A percentile compares a stretch with the other conserved stretches of the same genome.
Conservation (phyloP, 2,113 vertebrate genomes). For the Austrofundulus limnaeus region DNA sequence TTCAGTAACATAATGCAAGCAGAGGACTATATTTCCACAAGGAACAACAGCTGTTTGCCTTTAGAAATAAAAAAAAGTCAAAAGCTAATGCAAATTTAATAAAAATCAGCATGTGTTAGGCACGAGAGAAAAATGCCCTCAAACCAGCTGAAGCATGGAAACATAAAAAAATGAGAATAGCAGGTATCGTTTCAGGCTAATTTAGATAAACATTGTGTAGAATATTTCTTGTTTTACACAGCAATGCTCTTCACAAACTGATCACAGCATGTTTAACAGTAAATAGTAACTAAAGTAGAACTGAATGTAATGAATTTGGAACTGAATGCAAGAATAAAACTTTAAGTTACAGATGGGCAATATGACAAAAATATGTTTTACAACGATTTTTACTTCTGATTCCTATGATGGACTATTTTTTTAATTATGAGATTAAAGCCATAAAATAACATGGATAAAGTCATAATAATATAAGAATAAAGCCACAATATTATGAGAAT, state of each 20-base stretch:
- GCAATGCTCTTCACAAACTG: not conserved
- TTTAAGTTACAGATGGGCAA: too few species aligned
- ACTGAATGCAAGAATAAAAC: not conserved
- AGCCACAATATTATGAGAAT: too few species aligned
- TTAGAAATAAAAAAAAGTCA: not conserved
- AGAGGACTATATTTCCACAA: not conserved
- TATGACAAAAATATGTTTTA: too few species aligned
- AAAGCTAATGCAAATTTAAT: not conserved
- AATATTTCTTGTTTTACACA: too few species aligned
- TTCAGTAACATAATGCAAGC: not conserved
- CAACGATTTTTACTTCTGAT: too few species aligned
- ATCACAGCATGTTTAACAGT: not conserved
- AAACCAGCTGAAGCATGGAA: not conserved
- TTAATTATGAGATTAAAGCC: too few species aligned
- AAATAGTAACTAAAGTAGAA: not conserved
- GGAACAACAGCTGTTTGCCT: not conserved
- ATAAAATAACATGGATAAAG: too few species aligned
- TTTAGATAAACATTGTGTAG: too few species aligned
- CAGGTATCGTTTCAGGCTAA: not conserved
- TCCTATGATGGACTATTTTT: too few species aligned
- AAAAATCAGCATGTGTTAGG: not conserved
- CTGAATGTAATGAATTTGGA: not conserved
- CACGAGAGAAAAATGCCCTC: not conserved
- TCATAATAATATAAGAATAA: too few species aligned
- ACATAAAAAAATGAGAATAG: too few species aligned